phyloP scores from a whole-genome alignment of 2,888 invertebrate species.

The Athalia cordata region DNA sequence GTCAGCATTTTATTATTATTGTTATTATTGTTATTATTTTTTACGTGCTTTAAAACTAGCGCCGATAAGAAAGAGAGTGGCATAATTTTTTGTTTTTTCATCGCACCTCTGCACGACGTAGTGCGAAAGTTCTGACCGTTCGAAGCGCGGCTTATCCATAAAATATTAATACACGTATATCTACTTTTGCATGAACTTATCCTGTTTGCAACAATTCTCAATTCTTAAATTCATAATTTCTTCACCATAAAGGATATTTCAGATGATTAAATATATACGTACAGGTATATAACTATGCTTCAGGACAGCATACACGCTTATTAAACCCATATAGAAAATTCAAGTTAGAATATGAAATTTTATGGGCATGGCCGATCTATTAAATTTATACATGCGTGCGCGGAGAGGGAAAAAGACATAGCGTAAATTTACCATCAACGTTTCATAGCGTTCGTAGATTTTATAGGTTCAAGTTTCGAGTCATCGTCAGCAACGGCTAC shows the following conservation, averaged over 20 bases:
- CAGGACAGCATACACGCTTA: slow-evolving; percentile 9
- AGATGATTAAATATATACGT: background rate
- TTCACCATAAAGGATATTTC: background rate
- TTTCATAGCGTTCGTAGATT: slow-evolving; percentile 11
- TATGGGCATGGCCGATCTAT: slow-evolving; percentile 23
- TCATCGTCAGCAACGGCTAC: background rate
- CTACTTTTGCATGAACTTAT: too few relatives aligned
- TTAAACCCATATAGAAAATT: slow-evolving; percentile 21
- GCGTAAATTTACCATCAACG: slow-evolving; percentile 41
- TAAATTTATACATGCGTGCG: slow-evolving; percentile 42
- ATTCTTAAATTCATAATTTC: too few relatives aligned
- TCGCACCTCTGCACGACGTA: too few relatives aligned
- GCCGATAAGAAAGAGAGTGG: too few relatives aligned
- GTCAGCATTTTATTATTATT: too few relatives aligned
- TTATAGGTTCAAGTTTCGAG: slow-evolving; percentile 30
- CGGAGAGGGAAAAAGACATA: slow-evolving; percentile 9
- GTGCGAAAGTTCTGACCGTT: too few relatives aligned
- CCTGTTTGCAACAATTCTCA: too few relatives aligned
- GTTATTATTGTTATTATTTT: too few relatives aligned
- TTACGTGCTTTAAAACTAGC: too few relatives aligned
- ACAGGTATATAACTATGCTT: slow-evolving; percentile 2
- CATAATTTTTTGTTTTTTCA: too few relatives aligned
- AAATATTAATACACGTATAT: too few relatives aligned
- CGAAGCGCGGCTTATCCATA: too few relatives aligned
- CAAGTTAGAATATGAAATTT: slow-evolving; percentile 37